Evolutionary conservation across 2,113 vertebrate genomes (phyloP), one percentile per base, ranked within the genome.

Genomic region (Alligator sinensis): DNA sequence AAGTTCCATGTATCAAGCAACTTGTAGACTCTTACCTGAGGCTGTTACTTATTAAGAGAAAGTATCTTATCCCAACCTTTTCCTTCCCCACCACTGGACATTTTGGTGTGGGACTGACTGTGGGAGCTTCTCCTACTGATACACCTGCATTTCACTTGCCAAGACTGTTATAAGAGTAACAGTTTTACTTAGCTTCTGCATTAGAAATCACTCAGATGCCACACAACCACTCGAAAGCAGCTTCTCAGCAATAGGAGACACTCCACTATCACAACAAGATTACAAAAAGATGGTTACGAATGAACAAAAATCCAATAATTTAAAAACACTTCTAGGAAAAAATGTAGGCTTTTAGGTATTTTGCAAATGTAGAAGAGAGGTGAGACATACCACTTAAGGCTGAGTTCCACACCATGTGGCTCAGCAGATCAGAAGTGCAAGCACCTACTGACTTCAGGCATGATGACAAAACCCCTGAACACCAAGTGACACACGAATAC

Each of bases 231-330:
- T 25, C 79, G 86, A 89, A 92, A 94, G 54, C 77, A 86, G n/a
- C 58, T 87, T 92, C n/a, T 86, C 76, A 1, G 1, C 86, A 94
- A 97, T 94, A 88, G 86, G 64, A 88, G 84, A 38, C 87, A 81
- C 68, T 55, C 70, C 19, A 30, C n/a, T 61, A 76, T 87, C 47
- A 80, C 64, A 83, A 93, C 83, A 92, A 92, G 82, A 61, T 84
- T 84, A 77, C 58, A 82, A 54, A 94, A 95, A 90, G 88, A 88
- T 72, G 94, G 94, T 93, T 54, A 75, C 89, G 85, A 79, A 82
- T 64, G 79, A 92, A 77, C 84, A 88, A 86, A 63, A 96, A 88
- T 62, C 96, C 93, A 88, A n/a, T 47, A 92, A 93, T 94, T 90
- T 88, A 64, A 87, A 82, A 94, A 82, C 47, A 82, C 88, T 84